Conservation (phyloP, 2,113 vertebrate genomes). For the Oreocharis arfaki region DNA sequence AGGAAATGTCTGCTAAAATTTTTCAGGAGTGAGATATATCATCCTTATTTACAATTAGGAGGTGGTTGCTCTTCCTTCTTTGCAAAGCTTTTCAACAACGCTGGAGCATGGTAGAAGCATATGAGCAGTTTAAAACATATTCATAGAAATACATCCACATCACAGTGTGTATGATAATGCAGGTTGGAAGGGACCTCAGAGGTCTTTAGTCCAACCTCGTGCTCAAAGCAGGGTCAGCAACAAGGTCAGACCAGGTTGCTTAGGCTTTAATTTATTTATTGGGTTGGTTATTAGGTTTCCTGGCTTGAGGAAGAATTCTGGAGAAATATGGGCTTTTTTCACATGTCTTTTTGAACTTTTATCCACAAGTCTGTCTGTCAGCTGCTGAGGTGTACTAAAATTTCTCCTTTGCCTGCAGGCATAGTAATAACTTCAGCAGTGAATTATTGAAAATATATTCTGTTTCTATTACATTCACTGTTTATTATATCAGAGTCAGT, state of each 20-base stretch:
- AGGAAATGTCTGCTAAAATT: background rate
- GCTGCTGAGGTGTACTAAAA: background rate
- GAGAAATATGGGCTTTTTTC: background rate
- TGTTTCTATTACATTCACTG: background rate
- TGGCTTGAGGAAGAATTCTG: background rate
- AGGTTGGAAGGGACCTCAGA: background rate
- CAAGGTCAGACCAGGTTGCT: background rate
- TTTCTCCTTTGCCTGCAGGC: background rate
- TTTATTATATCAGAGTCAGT: background rate
- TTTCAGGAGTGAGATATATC: background rate
- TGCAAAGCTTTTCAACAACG: background rate
- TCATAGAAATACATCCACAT: background rate
- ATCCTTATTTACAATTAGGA: background rate
- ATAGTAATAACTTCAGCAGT: background rate
- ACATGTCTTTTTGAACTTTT: background rate
- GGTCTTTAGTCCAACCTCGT: background rate
- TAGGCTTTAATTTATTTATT: constrained; percentile 13
- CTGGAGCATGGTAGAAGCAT: background rate
- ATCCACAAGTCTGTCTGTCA: background rate
- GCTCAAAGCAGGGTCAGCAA: background rate
- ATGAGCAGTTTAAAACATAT: background rate
- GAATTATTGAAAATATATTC: background rate
- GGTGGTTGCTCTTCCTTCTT: background rate
- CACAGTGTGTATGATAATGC: background rate
- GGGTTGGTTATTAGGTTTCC: background rate